A percentile compares a stretch with the other conserved stretches of the same genome.
Evolutionary conservation across 2,113 vertebrate species (phyloP).

Genomic region (Apistogramma diplotaenia): DNA sequence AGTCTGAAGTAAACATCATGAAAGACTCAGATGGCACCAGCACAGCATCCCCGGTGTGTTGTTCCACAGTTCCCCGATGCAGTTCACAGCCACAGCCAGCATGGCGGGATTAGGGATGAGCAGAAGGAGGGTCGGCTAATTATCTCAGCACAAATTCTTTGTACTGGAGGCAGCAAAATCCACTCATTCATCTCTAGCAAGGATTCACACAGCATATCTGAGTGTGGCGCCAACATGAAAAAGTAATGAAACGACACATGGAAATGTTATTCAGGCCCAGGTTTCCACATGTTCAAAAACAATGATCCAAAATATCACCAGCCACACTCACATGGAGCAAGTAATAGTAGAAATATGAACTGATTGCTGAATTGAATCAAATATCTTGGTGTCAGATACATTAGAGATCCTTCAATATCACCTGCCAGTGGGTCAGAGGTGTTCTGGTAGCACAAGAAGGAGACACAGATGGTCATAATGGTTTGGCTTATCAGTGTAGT

Average conservation of each 20-base stretch:
- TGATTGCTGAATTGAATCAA: not conserved
- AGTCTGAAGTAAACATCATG: not conserved
- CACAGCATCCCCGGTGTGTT: not conserved
- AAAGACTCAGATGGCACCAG: not conserved
- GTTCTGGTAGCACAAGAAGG: not conserved
- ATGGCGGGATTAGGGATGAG: conserved; percentile 1
- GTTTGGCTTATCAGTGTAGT: not conserved
- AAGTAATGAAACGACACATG: conserved; percentile 28
- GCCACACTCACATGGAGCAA: not conserved
- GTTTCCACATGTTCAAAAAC: not conserved
- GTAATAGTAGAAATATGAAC: not conserved
- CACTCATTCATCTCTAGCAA: not conserved
- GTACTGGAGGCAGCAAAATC: not conserved
- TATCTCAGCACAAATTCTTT: not conserved
- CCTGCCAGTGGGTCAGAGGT: not conserved
- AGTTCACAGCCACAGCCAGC: conserved; percentile 25
- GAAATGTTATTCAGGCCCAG: conserved; percentile 12
- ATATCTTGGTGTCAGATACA: not conserved
- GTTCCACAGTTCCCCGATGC: not conserved
- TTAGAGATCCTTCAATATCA: not conserved
- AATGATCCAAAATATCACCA: not conserved
- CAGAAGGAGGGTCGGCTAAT: conserved; percentile 15
- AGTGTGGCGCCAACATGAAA: conserved; percentile 18
- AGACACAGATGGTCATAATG: not conserved
- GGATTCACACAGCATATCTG: conserved; percentile 21